Percentiles rank a stretch among this genome's conserved stretches.
These are phyloP conservation scores for Dermolepida albohirtum DNA, from an alignment of 2,888 invertebrate genomes.

Conservation along the genomic window DNA sequence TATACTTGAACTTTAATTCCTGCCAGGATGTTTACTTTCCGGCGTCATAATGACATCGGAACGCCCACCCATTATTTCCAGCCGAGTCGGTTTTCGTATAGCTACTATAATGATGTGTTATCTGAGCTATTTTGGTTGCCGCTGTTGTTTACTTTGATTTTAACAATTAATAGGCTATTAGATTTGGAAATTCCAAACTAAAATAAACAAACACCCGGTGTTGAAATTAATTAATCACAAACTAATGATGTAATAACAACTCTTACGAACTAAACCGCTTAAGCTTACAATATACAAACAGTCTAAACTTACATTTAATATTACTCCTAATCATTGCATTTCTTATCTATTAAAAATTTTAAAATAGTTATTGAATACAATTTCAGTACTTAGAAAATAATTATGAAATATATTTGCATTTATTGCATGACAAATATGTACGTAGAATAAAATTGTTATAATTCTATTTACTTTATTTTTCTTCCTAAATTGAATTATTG, in stretches of 20 bases:
- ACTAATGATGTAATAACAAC: neutral
- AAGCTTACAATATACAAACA: too few species aligned
- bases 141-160: constrained; percentile 22
- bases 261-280: too few species aligned
- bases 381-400: too few species aligned
- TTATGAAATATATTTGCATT: too few species aligned
- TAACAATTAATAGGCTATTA: constrained; percentile 1
- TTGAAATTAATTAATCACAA: neutral
- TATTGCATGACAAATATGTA: too few species aligned
- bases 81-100: constrained; percentile 23
- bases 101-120: constrained; percentile 27
- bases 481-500: too few species aligned
- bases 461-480: too few species aligned
- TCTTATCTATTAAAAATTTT: too few species aligned
- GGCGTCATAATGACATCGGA: constrained; percentile 43
- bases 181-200: neutral
- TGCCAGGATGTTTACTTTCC: constrained; percentile 47
- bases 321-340: too few species aligned
- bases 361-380: too few species aligned
- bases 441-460: too few species aligned
- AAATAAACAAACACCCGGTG: neutral
- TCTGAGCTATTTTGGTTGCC: constrained; percentile 30
- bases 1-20: constrained; percentile 48
- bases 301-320: too few species aligned
- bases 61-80: constrained; percentile 39